phyloP scores from a whole-genome alignment of 2,888 invertebrate genomes.

The Epinotia ramella region DNA sequence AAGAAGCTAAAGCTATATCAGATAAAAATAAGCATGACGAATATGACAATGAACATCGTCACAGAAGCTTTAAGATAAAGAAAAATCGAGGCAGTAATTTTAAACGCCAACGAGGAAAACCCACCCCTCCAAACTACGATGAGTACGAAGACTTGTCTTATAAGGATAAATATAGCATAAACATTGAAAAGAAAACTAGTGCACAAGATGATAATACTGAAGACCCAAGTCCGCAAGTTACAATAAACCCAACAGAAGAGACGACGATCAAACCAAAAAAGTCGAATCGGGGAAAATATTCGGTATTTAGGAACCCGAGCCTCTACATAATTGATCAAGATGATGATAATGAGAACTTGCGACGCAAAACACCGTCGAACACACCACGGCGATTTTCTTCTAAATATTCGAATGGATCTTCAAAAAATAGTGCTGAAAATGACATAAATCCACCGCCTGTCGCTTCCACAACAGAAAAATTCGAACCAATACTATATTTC shows the following conservation, averaged over 20 bases:
- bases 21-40: slow-evolving; percentile 76
- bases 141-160: slow-evolving; percentile 66
- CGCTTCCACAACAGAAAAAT: slow-evolving; percentile 51
- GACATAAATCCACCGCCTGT: slow-evolving; percentile 46
- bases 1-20: slow-evolving; percentile 70
- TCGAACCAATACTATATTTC: slow-evolving; percentile 73
- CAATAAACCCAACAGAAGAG: neutral
- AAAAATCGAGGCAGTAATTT: slow-evolving; percentile 54
- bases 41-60: slow-evolving; percentile 67
- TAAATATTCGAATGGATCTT: slow-evolving; percentile 34
- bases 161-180: slow-evolving; percentile 66
- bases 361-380: slow-evolving; percentile 33
- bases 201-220: slow-evolving; percentile 44
- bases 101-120: slow-evolving; percentile 47
- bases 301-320: slow-evolving; percentile 73
- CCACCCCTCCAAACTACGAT: slow-evolving; percentile 62
- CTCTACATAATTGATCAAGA: slow-evolving; percentile 66
- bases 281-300: slow-evolving; percentile 62
- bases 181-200: slow-evolving; percentile 49
- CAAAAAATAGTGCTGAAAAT: slow-evolving; percentile 29
- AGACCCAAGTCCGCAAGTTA: neutral
- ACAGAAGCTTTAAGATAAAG: slow-evolving; percentile 57
- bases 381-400: slow-evolving; percentile 26
- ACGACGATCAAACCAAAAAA: slow-evolving; percentile 49
- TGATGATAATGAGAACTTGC: slow-evolving; percentile 53